Base-by-base conservation (phyloP, 2,888 invertebrate genomes). In the Sicus ferrugineus region DNA sequence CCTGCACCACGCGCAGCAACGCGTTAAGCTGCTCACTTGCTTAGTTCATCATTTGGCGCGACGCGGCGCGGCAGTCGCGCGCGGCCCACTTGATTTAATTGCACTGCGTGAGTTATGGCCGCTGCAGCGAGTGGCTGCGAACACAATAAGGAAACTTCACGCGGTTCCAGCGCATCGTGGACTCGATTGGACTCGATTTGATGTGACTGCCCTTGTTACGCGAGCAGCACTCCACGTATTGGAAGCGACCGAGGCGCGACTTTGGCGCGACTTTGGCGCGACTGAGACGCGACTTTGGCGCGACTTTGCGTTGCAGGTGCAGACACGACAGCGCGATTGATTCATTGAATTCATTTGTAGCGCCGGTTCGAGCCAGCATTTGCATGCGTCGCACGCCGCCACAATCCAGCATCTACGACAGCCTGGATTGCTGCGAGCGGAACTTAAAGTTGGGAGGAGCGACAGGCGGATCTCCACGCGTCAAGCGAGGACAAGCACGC, bases 71-170 rank as follows among this genome's bases (percentile, higher is more conserved):
- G 31, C 7, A 5, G 48, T 62, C 34, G 34, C 52, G 19, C 46
- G 50, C 23, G 28, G 54, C 56, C 28, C 59, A 62, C 48, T 67
- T 67, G 50, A 68, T 58, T 74, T 72, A 74, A 74, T 74, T 74
- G 68, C 62, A 71, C 59, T 70, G 69, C 72, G 62, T 70, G 72
- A 74, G 67, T 81, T 78, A 80, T 79, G 75, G 77, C 75, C 77
- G 78, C 78, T 77, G 72, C 79, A 79, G 72, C 68, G 76, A 77
- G 46, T 58, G 48, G 59, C 64, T 14, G 19, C n/a, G 58, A 16
- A 54, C 19, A 16, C 30, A 9, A 54, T 21, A 23, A 38, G 56
- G 50, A 50, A 21, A 50, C 9, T 21, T 50, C 21, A 3, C 9
- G 14, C 0, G 50, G 4, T 19, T 50, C 5, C 23, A 50, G 23